Base-by-base conservation (phyloP, 2,113 vertebrate species). In the Oryzias curvinotus region DNA sequence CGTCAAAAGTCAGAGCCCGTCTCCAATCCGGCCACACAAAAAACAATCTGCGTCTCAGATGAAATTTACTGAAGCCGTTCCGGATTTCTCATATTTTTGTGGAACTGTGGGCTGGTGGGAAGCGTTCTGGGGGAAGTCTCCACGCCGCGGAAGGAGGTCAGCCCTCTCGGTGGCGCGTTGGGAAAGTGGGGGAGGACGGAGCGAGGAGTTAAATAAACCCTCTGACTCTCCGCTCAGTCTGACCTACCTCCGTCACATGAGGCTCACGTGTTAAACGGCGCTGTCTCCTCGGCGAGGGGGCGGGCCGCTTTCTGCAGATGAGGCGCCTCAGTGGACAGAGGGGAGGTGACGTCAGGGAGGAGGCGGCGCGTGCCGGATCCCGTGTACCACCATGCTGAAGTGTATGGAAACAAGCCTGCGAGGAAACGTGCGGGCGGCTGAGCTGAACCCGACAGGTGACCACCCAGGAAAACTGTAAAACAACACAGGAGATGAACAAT, bases 241-340 rank as follows among this genome's bases (percentile, higher is more conserved):
- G 86, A 91, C 89, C 91, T 89, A 68, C 78, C 91, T 81, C 82
- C 84, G 86, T 96, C 95, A 96, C 95, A 95, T 96, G 95, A 95
- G 94, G 70, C 94, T 96, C 96, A 98, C 95, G 95, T 96, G 95
- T 93, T 79, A 88, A 88, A 86, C 93, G 83, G 91, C 89, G 93
- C 92, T 92, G 85, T 73, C 62, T 91, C 73, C 82, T 59, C 58
- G 62, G 60, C 54, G 57, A 49, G 68, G 66, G 75, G 82, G 77
- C 88, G 21, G 78, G 88, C 88, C 81, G 67, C 69, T 73, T 62
- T 45, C 60, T 21, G 6, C 64, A 23, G 83, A 84, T 52, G 55
- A 76, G 74, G 72, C 51, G 59, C 70, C 65, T 77, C 62, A 83
- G 75, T 85, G 77, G 79, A 52, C 77, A 65, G 73, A 26, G 23